Conservation (phyloP, 2,113 vertebrate species). For the Perccottus glenii region DNA sequence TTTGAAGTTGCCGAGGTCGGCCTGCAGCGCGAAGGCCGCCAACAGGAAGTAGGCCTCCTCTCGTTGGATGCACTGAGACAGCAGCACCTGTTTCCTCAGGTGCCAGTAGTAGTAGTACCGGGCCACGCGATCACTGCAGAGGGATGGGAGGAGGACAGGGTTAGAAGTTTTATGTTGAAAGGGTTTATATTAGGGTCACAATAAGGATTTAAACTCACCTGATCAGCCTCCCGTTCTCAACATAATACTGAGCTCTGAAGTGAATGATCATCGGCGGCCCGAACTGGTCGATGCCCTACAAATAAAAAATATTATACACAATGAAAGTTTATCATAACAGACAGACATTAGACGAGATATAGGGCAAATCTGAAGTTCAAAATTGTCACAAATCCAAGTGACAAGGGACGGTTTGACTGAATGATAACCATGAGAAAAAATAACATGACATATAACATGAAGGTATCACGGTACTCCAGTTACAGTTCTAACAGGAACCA, state of each 20-base stretch:
- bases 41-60: conserved; percentile 98
- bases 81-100: conserved; percentile 94
- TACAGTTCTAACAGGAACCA: no score
- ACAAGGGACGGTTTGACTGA: no score
- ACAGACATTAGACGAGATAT: no score
- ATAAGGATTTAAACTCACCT: conserved; percentile 76
- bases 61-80: conserved; percentile 90
- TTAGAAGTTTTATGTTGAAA: neutral
- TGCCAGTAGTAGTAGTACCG: conserved; percentile 99
- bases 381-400: no score
- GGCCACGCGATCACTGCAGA: conserved; percentile 88
- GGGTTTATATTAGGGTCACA: no score
- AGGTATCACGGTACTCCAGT: no score
- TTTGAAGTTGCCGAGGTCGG: conserved; percentile 97
- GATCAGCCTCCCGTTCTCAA: conserved; percentile 95
- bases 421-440: no score
- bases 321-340: no score
- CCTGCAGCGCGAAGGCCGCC: conserved; percentile 95
- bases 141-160: neutral
- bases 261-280: conserved; percentile 98
- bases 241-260: conserved; percentile 98
- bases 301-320: conserved; percentile 15
- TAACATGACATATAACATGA: no score
- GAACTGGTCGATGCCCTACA: conserved; percentile 96
- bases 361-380: no score